Conservation (phyloP, 37 sponge, comb jelly and placozoan species). For the Dysidea cf. avara region DNA sequence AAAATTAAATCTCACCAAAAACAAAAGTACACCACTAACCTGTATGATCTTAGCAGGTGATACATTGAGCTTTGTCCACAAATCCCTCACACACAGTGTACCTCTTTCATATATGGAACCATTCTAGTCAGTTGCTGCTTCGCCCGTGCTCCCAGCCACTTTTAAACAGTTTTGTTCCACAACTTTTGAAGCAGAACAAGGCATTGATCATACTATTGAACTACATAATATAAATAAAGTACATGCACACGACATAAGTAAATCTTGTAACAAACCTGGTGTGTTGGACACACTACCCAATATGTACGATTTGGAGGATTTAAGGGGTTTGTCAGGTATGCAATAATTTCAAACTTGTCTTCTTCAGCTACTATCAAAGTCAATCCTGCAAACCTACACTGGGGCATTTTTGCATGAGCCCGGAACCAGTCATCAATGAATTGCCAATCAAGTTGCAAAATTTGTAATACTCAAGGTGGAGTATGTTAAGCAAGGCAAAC, state of each 20-base stretch:
- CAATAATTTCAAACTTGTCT: neutral
- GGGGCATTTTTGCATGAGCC: too few relatives aligned
- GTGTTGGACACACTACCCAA: constrained; percentile 4
- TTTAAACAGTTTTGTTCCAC: neutral
- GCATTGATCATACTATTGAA: constrained; percentile 16
- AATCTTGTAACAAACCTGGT: neutral
- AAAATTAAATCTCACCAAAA: neutral
- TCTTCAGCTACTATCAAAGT: too few relatives aligned
- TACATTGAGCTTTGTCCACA: constrained; percentile 16
- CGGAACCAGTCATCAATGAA: too few relatives aligned
- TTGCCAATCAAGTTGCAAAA: too few relatives aligned
- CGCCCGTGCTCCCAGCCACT: neutral
- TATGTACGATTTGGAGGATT: neutral
- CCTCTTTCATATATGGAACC: neutral
- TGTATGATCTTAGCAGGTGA: constrained; percentile 12
- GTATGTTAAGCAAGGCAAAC: too few relatives aligned
- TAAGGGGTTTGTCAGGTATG: neutral
- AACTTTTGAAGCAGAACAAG: neutral
- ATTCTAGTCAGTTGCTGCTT: neutral
- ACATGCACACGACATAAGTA: neutral
- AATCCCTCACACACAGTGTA: neutral
- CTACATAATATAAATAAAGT: constrained; percentile 1
- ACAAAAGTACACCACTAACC: neutral
- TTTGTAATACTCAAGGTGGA: too few relatives aligned
- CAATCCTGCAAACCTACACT: too few relatives aligned